Conservation (phyloP, 2,113 vertebrate species). For the Crotalus helleri region DNA sequence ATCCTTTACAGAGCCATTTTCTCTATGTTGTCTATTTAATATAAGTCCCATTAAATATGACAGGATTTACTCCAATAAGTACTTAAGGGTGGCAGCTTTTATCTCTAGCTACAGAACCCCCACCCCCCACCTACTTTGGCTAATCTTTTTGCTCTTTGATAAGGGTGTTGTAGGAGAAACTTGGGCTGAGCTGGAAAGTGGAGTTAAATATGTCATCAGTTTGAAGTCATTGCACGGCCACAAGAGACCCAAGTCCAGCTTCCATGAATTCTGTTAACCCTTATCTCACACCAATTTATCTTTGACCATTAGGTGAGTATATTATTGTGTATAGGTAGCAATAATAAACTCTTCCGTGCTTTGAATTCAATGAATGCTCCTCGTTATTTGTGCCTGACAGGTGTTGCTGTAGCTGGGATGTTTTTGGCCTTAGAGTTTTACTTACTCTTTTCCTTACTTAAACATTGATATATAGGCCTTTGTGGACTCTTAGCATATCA, state of each 20-base stretch:
- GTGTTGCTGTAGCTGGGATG: not conserved
- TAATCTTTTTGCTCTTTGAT: not conserved
- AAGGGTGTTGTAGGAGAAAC: not conserved
- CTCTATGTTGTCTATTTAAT: not conserved
- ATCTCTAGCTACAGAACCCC: not conserved
- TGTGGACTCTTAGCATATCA: not conserved
- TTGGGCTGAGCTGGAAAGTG: not conserved
- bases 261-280: not conserved
- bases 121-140: not conserved
- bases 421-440: not conserved
- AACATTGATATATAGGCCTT: not conserved
- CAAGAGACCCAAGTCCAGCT: not conserved
- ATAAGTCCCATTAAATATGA: not conserved
- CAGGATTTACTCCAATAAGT: not conserved
- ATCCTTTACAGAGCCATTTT: not conserved
- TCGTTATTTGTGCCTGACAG: no score
- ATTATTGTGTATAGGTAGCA: no score
- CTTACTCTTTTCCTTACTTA: not conserved
- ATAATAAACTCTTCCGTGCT: no score
- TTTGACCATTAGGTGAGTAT: no score
- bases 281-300: not conserved
- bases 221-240: not conserved
- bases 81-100: not conserved
- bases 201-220: not conserved
- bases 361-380: no score